Conservation (phyloP, 2,113 vertebrate genomes). For the Syngnathus floridae region DNA sequence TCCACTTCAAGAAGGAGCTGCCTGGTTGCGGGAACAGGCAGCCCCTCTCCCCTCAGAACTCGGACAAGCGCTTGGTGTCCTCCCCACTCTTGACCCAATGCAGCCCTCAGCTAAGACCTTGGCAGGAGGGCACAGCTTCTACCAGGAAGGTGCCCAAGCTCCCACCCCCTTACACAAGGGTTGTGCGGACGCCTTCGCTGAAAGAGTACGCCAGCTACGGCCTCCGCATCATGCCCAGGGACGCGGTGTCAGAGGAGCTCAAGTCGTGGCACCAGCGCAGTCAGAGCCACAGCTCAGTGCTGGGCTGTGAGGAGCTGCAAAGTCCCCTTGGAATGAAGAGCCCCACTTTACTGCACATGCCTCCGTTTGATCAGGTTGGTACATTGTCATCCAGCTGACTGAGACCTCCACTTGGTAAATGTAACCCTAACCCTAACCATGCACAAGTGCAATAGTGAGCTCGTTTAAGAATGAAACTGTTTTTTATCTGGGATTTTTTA, state of each 20-base stretch:
- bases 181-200: slow-evolving; percentile 74
- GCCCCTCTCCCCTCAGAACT: slow-evolving; percentile 38
- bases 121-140: slow-evolving; percentile 46
- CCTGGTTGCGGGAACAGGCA: slow-evolving; percentile 6
- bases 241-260: slow-evolving; percentile 78
- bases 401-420: neutral
- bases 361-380: slow-evolving; percentile 63
- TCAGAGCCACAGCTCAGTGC: slow-evolving; percentile 57
- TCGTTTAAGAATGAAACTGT: too few species aligned
- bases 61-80: slow-evolving; percentile 55
- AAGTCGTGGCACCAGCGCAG: slow-evolving; percentile 81
- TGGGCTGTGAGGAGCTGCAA: slow-evolving; percentile 67
- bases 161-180: slow-evolving; percentile 69
- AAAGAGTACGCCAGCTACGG: slow-evolving; percentile 72
- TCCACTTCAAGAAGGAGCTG: slow-evolving; percentile 55
- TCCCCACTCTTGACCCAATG: slow-evolving; percentile 26
- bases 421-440: too few species aligned
- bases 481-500: too few species aligned
- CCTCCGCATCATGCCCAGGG: slow-evolving; percentile 66
- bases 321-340: slow-evolving; percentile 58
- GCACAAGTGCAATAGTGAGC: too few species aligned
- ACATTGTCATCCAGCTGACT: neutral
- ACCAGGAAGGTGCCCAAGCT: slow-evolving; percentile 58
- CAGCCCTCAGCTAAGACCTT: slow-evolving; percentile 33
- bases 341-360: slow-evolving; percentile 55